Base-by-base conservation (phyloP, 2,888 invertebrate species). In the Ectemnius continuus region DNA sequence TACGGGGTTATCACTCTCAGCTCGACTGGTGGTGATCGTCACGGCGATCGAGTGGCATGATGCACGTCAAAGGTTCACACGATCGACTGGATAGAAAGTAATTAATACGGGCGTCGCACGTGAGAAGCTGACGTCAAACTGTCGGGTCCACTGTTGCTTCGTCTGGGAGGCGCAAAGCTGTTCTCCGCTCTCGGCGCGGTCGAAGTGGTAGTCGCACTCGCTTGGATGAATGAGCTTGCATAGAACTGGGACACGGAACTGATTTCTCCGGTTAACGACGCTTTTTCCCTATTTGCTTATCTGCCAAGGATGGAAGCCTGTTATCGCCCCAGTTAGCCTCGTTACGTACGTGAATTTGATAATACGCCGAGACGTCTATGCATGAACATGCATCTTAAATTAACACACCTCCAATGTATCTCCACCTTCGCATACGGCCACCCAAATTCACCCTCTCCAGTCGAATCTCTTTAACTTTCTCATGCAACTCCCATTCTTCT, bases 271-370 rank as follows among this genome's bases (percentile, higher is more conserved):
- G 20, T 45, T 65, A n/a, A 67, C 48, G 18, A 59, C 23, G 52
- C 59, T 70, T 65, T 67, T 64, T 64, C 58, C 52, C 58, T 64
- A 65, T 63, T 63, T 16, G 52, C 52, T 52, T 64, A 52, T 48
- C 63, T 46, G 26, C 20, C 77, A 64, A 69, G 61, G 60, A 67
- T 70, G 57, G 67, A 61, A 72, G 45, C 48, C 77, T 61, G 74
- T 84, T 87, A 83, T 79, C 82, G 60, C 67, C 16, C 69, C 75
- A 82, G 84, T 87, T 86, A 85, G 79, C 82, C 84, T 78, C 80
- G 79, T 84, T 85, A 72, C 80, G 80, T 79, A 82, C 66, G 77
- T 72, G 67, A 63, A 64, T 23, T 67, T 73, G 81, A 86, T 77
- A 80, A 72, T 62, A 67, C 46, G 58, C 59, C 48, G 46, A 67